Conservation (phyloP, 30 jellyfish, hydroid and myxozoan genomes). For the Nemopilema nomurai region DNA sequence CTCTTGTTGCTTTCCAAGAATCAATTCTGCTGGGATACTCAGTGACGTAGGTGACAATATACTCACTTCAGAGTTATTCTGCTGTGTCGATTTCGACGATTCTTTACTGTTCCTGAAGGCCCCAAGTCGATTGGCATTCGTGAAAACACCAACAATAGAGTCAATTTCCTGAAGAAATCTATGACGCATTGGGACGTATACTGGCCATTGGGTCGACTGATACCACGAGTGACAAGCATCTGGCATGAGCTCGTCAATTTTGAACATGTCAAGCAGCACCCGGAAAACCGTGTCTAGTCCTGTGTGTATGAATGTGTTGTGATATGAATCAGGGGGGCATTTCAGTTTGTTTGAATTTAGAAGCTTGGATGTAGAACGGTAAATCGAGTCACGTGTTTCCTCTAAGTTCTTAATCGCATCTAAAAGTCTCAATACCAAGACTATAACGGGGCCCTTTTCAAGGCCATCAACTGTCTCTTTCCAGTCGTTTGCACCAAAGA, state of each 20-base stretch:
- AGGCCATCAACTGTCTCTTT: not conserved
- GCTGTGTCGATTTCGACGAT: not conserved
- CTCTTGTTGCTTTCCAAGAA: constrained; percentile 25
- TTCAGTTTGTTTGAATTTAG: constrained; percentile 22
- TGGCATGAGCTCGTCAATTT: constrained; percentile 42
- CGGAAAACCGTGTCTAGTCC: constrained; percentile 56
- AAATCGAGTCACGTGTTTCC: constrained; percentile 17
- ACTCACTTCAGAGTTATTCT: not conserved
- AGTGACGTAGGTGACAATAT: constrained; percentile 43
- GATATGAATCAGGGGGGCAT: constrained; percentile 40
- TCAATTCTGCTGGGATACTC: constrained; percentile 54
- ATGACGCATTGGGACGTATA: constrained; percentile 26
- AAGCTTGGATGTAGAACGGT: constrained; percentile 1
- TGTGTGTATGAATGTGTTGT: constrained; percentile 49
- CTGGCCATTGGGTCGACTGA: constrained; percentile 63
- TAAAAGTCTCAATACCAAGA: constrained; percentile 25
- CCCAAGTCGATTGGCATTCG: constrained; percentile 28
- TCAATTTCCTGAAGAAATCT: constrained; percentile 11
- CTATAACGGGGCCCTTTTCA: constrained; percentile 55
- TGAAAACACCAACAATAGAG: constrained; percentile 14
- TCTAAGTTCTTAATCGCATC: constrained; percentile 7
- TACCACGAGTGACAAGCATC: constrained; percentile 63
- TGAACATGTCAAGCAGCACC: constrained; percentile 59
- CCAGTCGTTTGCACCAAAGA: constrained; percentile 52
- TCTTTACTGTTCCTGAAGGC: constrained; percentile 22